Percentiles rank a stretch among this genome's conserved stretches.
Conservation (phyloP, 1,140 invertebrate species). For the Ceratina japonica region DNA sequence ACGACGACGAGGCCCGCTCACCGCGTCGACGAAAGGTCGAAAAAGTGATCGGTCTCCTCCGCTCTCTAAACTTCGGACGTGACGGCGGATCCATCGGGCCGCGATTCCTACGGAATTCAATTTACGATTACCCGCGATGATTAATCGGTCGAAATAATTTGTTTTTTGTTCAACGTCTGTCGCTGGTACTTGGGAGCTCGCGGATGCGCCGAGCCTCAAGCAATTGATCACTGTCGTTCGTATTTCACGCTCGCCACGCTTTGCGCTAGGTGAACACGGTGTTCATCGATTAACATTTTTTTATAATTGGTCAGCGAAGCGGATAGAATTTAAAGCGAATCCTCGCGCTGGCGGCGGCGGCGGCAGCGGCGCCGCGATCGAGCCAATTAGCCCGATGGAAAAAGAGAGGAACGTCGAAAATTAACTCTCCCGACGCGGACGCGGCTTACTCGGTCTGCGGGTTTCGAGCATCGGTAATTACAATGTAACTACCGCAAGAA, state of each 20-base stretch:
- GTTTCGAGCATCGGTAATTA: conserved; percentile 26
- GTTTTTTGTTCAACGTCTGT: too few species aligned
- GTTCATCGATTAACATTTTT: conserved; percentile 12
- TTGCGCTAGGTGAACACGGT: background rate
- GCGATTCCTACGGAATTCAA: background rate
- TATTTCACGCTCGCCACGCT: background rate
- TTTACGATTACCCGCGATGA: background rate
- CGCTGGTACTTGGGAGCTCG: too few species aligned
- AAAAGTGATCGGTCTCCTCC: background rate
- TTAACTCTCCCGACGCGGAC: background rate
- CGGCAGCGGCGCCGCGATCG: background rate
- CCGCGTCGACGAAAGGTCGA: background rate
- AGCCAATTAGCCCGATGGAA: conserved; percentile 19
- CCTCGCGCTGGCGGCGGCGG: background rate
- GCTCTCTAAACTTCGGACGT: too few species aligned
- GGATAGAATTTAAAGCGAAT: background rate
- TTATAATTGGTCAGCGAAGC: background rate
- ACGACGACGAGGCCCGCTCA: too few species aligned
- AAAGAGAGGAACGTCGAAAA: background rate
- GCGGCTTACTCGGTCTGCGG: background rate
- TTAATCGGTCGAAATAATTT: conserved; percentile 6
- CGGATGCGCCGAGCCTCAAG: conserved; percentile 6
- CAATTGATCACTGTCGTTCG: conserved; percentile 10
- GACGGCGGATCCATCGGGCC: too few species aligned
- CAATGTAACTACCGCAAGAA: background rate